Evolutionary conservation across 1,140 invertebrate genomes (phyloP), one percentile per base, ranked within the genome.

Genomic region (Drosophila sulfurigaster): DNA sequence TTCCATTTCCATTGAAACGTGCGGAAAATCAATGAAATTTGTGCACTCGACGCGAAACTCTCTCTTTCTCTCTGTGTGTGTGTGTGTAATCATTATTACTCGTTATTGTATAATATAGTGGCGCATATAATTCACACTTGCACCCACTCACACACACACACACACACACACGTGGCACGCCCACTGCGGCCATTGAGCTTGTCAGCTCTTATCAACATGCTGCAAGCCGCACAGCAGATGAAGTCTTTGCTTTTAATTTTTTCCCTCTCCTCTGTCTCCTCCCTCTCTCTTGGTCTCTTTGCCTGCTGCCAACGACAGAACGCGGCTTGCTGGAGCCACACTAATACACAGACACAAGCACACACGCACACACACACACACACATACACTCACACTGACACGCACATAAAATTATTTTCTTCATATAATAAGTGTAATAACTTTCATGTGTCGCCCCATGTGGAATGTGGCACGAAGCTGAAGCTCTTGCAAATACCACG

Each of bases 341-440:
- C 11, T 38, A 2, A n/a, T 25, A 46, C 51, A 56, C 41, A 6
- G 45, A 43, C 45, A 25, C 45, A 35, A 38, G 45, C 54, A 46
- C 16, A 46, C 6, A 20, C 56, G 20, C 56, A 51, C 46, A 32
- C 32, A 45, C 20, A 28, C 46, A 48, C 46, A 62, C 25, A 13
- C 56, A n/a, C n/a, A n/a, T n/a, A n/a, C n/a, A n/a, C n/a, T n/a
- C n/a, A n/a, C n/a, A n/a, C n/a, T n/a, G 20, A 72, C 51, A 63
- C 58, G 54, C 73, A 67, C 73, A 88, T 81, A 68, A 81, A 88
- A 89, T 89, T 88, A 88, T 88, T 89, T 89, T 88, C 85, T 81
- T 79, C 81, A 85, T 89, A 88, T 89, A 89, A 89, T 88, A 88
- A 89, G 85, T 83, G 81, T 81, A 89, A 88, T 88, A 88, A 88